phyloP scores from a whole-genome alignment of 2,888 invertebrate species.

The Hoplodrina ambigua region DNA sequence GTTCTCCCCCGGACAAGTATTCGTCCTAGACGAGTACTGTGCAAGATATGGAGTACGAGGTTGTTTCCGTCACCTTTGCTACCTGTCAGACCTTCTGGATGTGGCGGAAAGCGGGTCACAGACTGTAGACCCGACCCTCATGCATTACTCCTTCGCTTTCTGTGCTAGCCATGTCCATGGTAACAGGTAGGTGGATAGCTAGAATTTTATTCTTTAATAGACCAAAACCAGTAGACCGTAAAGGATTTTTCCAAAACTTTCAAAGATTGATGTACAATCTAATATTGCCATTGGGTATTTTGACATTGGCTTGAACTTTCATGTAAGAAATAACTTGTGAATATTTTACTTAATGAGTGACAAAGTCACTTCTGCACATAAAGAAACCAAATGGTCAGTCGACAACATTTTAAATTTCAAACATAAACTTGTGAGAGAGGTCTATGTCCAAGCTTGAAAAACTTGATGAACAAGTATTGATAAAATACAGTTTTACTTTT shows the following conservation, averaged over 20 bases:
- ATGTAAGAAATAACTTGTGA: too few species aligned
- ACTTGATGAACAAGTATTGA: too few species aligned
- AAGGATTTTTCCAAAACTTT: too few species aligned
- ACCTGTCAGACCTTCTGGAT: conserved; percentile 98
- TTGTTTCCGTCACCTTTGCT: conserved; percentile 98
- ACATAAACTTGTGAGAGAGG: neutral
- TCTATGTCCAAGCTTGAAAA: conserved; percentile 5
- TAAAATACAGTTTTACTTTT: neutral
- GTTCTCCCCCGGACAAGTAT: conserved; percentile 99
- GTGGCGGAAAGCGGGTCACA: conserved; percentile 97
- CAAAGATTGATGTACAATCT: too few species aligned
- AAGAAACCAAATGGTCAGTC: too few species aligned
- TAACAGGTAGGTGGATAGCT: conserved; percentile 94
- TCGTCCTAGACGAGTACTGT: conserved; percentile 99
- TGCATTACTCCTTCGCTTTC: conserved; percentile 99
- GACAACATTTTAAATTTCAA: too few species aligned
- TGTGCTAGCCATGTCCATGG: conserved; percentile 99
- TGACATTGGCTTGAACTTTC: too few species aligned
- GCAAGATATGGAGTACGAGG: conserved; percentile 99
- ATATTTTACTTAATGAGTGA: too few species aligned
- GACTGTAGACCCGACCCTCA: conserved; percentile 99
- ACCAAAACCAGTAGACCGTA: neutral
- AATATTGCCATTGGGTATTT: too few species aligned
- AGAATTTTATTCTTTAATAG: neutral
- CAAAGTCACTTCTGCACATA: too few species aligned